Base-by-base conservation (phyloP, 2,797 vertebrate species). In the Natrix natrix region DNA sequence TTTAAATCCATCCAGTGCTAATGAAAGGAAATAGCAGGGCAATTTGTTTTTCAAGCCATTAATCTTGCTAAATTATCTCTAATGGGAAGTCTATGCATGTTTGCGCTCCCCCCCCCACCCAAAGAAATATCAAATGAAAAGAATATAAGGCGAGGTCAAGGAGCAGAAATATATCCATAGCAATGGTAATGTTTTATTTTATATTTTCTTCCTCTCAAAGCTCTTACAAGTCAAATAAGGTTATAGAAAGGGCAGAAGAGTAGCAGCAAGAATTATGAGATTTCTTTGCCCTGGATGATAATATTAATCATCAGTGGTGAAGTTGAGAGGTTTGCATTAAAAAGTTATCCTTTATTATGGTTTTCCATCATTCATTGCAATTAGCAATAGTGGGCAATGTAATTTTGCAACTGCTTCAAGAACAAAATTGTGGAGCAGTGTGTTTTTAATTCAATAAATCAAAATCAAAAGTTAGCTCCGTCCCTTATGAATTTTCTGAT, bases 81-180 rank as follows among this genome's bases (percentile, higher is more conserved):
- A 86, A 56, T 89, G 59, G 56, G 24, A 92, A 92, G 95, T 20
- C 92, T 93, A 0, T 60, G 0, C 22, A 83, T 83, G 37, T 83
- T 83, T 48, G 37, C 12, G 1, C 8, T 56, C n/a, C 32, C 52
- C 86, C 91, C 66, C 32, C 32, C 37, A 13, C 24, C 20, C 37
- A 56, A 91, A 92, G 7, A 86, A 60, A 37, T 94, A 90, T n/a
- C 1, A 52, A 92, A 37, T 17, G 83, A 43, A 91, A 92, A 86
- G 83, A 8, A 43, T 32, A n/a, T 93, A 94, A 55, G 37, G 60
- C 24, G 90, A 83, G 8, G 88, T 37, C 91, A 69, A 61, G 37
- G 56, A 20, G 57, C 55, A 88, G 56, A 93, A 93, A 94, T 93
- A 91, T 89, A 52, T 88, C 24, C 11, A 43, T 22, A 56, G 43